Percentiles rank a stretch among this genome's conserved stretches.
These are phyloP conservation scores for Nebria ingens DNA, from an alignment of 1,140 invertebrate genomes.

Conservation along the genomic window DNA sequence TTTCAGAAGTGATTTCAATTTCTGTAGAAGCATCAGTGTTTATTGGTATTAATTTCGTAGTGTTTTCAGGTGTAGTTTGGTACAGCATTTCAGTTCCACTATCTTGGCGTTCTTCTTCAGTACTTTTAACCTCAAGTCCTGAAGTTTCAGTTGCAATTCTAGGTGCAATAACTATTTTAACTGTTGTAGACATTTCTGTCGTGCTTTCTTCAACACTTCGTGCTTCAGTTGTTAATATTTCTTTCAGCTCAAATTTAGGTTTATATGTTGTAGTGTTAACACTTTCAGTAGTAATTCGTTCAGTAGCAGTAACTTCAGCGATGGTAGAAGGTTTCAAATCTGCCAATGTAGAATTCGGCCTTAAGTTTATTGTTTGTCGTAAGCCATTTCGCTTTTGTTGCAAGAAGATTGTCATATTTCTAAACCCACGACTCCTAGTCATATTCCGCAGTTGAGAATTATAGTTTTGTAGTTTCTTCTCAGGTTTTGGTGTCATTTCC, in stretches of 20 bases:
- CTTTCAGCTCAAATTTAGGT: background rate
- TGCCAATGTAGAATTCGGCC: background rate
- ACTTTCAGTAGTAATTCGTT: background rate
- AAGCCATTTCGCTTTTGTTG: background rate
- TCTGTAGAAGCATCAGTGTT: conserved; percentile 1
- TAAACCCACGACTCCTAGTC: conserved; percentile 15
- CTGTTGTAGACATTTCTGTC: background rate
- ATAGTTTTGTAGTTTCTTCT: conserved; percentile 25
- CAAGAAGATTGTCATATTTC: conserved; percentile 4
- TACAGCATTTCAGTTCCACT: too few species aligned
- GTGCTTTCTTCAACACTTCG: background rate
- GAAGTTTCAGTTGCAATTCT: background rate
- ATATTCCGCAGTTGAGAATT: conserved; percentile 28
- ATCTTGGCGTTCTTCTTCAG: too few species aligned
- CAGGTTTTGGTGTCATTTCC: conserved; percentile 8
- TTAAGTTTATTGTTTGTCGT: background rate
- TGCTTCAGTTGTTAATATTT: background rate
- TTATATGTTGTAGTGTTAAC: background rate
- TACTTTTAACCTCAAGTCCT: too few species aligned
- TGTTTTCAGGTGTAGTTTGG: background rate
- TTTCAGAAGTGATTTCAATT: conserved; percentile 23
- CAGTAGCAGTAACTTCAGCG: background rate
- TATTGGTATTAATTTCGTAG: background rate
- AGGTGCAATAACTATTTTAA: background rate
- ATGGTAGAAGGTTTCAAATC: background rate